Evolutionary conservation across 2,888 invertebrate genomes (phyloP).

Genomic region (Salpingus planirostris): DNA sequence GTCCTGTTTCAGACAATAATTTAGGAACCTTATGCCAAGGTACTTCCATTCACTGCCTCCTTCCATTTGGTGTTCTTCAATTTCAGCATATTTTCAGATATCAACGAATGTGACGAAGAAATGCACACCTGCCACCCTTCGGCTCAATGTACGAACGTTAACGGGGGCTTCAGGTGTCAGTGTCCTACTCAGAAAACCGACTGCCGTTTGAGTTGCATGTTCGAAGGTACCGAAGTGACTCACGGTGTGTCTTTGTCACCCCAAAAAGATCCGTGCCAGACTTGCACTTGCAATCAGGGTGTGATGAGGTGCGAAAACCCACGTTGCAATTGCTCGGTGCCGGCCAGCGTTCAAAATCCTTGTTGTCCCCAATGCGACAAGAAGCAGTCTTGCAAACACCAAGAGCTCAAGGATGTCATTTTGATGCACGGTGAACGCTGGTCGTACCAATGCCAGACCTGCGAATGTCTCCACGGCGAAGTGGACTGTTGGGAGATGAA

Average conservation of each 20-base stretch:
- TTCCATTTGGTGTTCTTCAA: no score
- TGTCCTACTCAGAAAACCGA: slow-evolving; percentile 49
- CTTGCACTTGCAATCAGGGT: slow-evolving; percentile 49
- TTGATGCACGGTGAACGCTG: slow-evolving; percentile 78
- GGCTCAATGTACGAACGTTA: slow-evolving; percentile 69
- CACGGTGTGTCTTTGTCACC: slow-evolving; percentile 50
- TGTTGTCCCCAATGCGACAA: slow-evolving; percentile 80
- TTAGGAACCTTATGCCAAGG: slow-evolving; percentile 56
- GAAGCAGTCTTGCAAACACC: slow-evolving; percentile 62
- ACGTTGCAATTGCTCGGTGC: slow-evolving; percentile 56
- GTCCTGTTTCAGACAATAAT: slow-evolving; percentile 47
- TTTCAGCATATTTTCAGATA: no score
- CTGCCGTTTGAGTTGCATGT: slow-evolving; percentile 67
- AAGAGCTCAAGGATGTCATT: slow-evolving; percentile 61
- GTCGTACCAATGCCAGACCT: slow-evolving; percentile 87
- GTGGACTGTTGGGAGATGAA: slow-evolving; percentile 83
- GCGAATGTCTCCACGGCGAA: slow-evolving; percentile 85
- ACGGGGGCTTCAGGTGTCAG: slow-evolving; percentile 70
- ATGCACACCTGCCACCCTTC: slow-evolving; percentile 71
- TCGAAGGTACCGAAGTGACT: slow-evolving; percentile 55
- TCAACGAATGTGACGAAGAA: slow-evolving; percentile 72
- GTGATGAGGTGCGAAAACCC: slow-evolving; percentile 61
- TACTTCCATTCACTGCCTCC: no score
- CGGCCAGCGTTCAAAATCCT: slow-evolving; percentile 45
- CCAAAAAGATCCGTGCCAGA: slow-evolving; percentile 40